phyloP scores from a whole-genome alignment of 2,797 vertebrate genomes.

The Mionectes olivaceus region DNA sequence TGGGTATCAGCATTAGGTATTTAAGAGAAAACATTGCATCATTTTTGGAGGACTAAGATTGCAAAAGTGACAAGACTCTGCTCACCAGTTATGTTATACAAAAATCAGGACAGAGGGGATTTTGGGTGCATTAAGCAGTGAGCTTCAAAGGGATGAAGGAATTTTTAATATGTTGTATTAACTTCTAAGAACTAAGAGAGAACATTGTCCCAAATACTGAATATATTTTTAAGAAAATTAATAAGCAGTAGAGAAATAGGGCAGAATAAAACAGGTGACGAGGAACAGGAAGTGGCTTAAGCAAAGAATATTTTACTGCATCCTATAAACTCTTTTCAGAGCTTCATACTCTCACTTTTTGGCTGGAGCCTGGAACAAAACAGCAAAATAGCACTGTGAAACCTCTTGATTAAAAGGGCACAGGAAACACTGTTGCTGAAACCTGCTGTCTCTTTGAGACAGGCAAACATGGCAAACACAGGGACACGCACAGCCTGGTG shows the following conservation, averaged over 20 bases:
- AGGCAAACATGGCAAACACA: fast-evolving
- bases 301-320: neutral
- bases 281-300: neutral
- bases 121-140: neutral
- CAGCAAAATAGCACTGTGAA: neutral
- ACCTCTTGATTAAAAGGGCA: neutral
- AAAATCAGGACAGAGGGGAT: neutral
- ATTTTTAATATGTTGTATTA: neutral
- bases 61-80: neutral
- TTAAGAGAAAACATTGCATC: neutral
- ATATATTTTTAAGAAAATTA: neutral
- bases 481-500: neutral
- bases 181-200: neutral
- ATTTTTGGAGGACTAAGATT: neutral
- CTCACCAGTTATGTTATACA: neutral
- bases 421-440: neutral
- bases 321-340: neutral
- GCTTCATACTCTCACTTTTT: conserved; percentile 1
- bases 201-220: neutral
- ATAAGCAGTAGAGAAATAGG: neutral
- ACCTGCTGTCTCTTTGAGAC: neutral
- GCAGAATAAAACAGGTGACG: neutral
- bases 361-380: neutral
- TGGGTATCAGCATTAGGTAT: neutral
- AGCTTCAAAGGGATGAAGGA: neutral